Evolutionary conservation across 2,113 vertebrate species (phyloP).

Genomic region (Misgurnus anguillicaudatus): DNA sequence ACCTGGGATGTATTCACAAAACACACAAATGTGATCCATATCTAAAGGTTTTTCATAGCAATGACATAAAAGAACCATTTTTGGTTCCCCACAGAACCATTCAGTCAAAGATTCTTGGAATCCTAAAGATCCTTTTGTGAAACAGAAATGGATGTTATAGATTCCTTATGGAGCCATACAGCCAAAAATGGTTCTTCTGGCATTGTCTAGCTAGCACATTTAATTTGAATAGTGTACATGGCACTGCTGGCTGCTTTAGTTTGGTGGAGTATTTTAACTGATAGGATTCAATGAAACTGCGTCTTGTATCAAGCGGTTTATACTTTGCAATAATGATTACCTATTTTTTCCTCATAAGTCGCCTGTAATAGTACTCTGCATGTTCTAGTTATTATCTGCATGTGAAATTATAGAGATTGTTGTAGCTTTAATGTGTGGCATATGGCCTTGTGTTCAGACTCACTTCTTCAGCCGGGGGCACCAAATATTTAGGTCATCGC

Average conservation of each 20-base stretch:
- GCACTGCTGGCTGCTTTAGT: not conserved
- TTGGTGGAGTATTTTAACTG: conserved; percentile 19
- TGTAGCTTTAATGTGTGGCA: conserved; percentile 25
- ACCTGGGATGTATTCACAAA: conserved; percentile 66
- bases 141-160: too few relatives aligned
- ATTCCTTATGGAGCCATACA: too few relatives aligned
- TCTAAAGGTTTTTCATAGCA: not conserved
- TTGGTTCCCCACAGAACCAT: too few relatives aligned
- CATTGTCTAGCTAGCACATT: too few relatives aligned
- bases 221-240: too few relatives aligned
- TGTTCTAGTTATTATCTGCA: conserved; percentile 1
- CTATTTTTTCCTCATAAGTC: not conserved
- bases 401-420: not conserved
- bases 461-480: conserved; percentile 15
- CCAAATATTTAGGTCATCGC: conserved; percentile 53
- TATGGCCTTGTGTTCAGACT: conserved; percentile 32
- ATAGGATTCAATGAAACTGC: not conserved
- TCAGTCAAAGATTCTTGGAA: too few relatives aligned
- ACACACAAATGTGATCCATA: conserved; percentile 16
- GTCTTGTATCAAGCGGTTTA: not conserved
- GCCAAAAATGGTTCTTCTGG: too few relatives aligned
- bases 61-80: too few relatives aligned
- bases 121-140: too few relatives aligned
- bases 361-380: not conserved
- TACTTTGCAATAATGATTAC: too few relatives aligned